Base-by-base conservation (phyloP, 2,888 invertebrate genomes). In the Neoaliturus tenellus region DNA sequence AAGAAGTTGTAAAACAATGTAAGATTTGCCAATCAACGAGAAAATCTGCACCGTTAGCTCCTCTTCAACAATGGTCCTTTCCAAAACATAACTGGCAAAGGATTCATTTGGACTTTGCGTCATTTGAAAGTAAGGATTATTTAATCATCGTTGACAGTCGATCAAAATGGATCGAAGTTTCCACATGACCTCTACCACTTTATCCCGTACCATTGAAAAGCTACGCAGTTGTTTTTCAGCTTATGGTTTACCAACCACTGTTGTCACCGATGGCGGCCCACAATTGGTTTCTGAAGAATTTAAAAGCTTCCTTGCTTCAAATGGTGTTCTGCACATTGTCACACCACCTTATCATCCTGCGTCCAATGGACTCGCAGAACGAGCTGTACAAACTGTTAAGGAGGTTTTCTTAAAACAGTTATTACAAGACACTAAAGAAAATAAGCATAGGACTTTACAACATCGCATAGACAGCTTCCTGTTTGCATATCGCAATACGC, bases 351-450 rank as follows among this genome's bases (percentile, higher is more conserved):
- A 84, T 51, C 87, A 85, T 85, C 87, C 87, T 0, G 85, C 85
- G 71, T 80, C 88, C 28, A 89, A 89, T 85, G 88, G 88, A 88
- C 0, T 89, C 88, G 78, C 86, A 87, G 39, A 87, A 87, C 82
- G 88, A 88, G 81, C 86, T 83, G 31, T 87, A 86, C 69, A 89
- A 84, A 83, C 85, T 35, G 35, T 87, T 12, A 78, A 86, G 84
- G 88, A 86, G 31, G 83, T 86, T 20, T 86, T 87, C 35, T 84
- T 44, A n/a, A 83, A 58, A 58, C 58, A 58, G 25, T 25, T 58
- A 10, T 8, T 58, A 2, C 25, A 58, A 2, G 58, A 58, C n/a
- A n/a, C n/a, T 10, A 14, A 58, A 58, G 23, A 14, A 58, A 23
- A 6, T 10, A 67, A n/a, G 31, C 31, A 75, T 69, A 0, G 48